Evolutionary conservation across 2,113 vertebrate species (phyloP), one percentile per base, ranked within the genome.

Genomic region (Morone chrysops): DNA sequence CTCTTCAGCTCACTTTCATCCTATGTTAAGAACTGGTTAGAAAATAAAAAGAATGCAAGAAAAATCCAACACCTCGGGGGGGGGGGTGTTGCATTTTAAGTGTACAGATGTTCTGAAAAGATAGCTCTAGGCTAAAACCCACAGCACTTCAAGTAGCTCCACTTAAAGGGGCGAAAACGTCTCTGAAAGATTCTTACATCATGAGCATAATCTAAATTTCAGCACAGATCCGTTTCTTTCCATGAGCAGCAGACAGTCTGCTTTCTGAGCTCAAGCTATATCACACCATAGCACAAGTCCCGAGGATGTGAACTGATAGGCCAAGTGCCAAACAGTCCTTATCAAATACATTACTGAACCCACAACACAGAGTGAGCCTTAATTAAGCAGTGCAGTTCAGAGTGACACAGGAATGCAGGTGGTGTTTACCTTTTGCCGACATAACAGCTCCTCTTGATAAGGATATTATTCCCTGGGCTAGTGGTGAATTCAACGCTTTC

Each of bases 361-460:
- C 11, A 84, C 48, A 89, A 75, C 78, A 72, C 41, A 63, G 72
- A 73, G 43, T 0, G n/a, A 63, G 53, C 12, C 68, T 51, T 41
- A 43, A 89, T 76, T 75, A 54, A 66, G 54, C 31, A 3, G 70
- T 8, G 8, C 40, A 5, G 25, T 56, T 79, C 61, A 20, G 65
- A 78, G 22, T 50, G 70, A 83, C 85, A 76, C 43, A 53, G 45
- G 51, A 57, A 83, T 77, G 67, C 59, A 80, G 70, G 68, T 53
- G 45, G 8, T 71, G 84, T 90, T 90, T 82, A 86, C 68, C 79
- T 75, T 75, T 51, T 45, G 13, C 69, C 40, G 61, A 83, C 77
- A 82, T 65, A 80, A 59, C 76, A 75, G 70, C 59, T 80, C n/a
- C 17, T 62, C 43, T 85, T 38, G 85, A 90, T 91, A 82, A 89